Evolutionary conservation across 2,797 vertebrate genomes (phyloP), one percentile per base, ranked within the genome.

Genomic region (Syngnathus rostellatus): DNA sequence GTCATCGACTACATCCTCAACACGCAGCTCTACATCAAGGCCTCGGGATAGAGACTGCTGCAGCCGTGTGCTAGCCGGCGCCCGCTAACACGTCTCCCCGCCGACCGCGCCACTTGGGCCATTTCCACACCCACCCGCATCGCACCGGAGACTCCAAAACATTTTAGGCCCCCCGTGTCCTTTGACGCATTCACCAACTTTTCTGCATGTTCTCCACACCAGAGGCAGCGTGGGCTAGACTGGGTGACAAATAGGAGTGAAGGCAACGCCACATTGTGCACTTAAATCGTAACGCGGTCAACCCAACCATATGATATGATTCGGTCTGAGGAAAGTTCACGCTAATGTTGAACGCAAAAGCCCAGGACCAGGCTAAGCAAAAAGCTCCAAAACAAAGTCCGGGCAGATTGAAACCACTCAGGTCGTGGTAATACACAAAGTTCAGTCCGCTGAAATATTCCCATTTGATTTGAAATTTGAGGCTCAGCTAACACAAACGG

Each of bases 1-100:
- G 95, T 99, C 89, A 98, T 98, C 9, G 97, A 99, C 90, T 99
- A 98, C 90, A 94, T 99, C 85, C 92, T 99, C 89, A 95, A 99
- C 91, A 96, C 92, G 80, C 96, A 98, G 87, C 94, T 99, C 62
- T 99, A 98, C 89, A 98, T 99, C 91, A 98, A 93, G 0, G 90
- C 97, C 77, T 98, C 97, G 0, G 96, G 97, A 88, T 99, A 95
- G 86, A 2, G 0, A 66, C 0, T 5, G 43, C 43, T 45, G 43
- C 14, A 45, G 6, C 3, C 31, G 31, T 31, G 31, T 31, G 31
- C 31, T 31, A 31, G 31, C 31, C 31, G 31, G 31, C 31, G 31
- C 31, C 31, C 31, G 48, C 48, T 19, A n/a, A 50, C 48, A 3
- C 19, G 48, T n/a, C 17, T 50, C 48, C 48, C 5, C 17, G 17